phyloP scores from a whole-genome alignment of 1,140 invertebrate genomes.

The Ectropis grisescens region DNA sequence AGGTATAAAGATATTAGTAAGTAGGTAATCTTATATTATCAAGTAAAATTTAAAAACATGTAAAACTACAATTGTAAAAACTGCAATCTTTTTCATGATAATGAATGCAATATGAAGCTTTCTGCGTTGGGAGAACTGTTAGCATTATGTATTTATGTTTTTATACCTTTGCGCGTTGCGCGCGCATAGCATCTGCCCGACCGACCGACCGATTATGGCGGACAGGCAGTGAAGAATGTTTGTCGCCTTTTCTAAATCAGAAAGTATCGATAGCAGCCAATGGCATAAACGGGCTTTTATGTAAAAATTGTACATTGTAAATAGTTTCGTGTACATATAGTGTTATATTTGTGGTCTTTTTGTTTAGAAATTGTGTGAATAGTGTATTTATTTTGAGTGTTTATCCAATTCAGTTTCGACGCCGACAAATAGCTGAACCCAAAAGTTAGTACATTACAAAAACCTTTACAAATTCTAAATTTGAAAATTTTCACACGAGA shows the following conservation, averaged over 20 bases:
- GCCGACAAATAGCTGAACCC: slow-evolving; percentile 52
- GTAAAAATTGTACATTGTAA: slow-evolving; percentile 71
- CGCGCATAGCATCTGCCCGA: slow-evolving; percentile 65
- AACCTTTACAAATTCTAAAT: slow-evolving; percentile 28
- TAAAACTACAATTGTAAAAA: no score
- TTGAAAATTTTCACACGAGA: slow-evolving; percentile 21
- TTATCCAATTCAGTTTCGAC: slow-evolving; percentile 63
- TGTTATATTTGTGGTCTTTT: slow-evolving; percentile 70
- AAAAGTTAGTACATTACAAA: slow-evolving; percentile 36
- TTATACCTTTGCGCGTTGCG: slow-evolving; percentile 66
- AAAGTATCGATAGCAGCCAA: slow-evolving; percentile 67
- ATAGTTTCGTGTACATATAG: slow-evolving; percentile 71
- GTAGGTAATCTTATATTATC: no score
- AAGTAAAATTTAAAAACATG: no score
- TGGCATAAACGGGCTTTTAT: slow-evolving; percentile 67
- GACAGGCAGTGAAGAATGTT: slow-evolving; percentile 67
- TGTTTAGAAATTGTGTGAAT: slow-evolving; percentile 69
- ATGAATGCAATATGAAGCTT: no score
- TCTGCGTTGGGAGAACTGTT: no score
- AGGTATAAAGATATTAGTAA: no score
- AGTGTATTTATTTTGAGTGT: slow-evolving; percentile 69
- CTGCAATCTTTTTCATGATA: no score
- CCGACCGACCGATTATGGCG: slow-evolving; percentile 66
- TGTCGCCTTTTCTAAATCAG: slow-evolving; percentile 68
- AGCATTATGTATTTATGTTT: slow-evolving; percentile 57